Evolutionary conservation across 2,797 vertebrate genomes (phyloP).

Genomic region (Pseudochirops cupreus): DNA sequence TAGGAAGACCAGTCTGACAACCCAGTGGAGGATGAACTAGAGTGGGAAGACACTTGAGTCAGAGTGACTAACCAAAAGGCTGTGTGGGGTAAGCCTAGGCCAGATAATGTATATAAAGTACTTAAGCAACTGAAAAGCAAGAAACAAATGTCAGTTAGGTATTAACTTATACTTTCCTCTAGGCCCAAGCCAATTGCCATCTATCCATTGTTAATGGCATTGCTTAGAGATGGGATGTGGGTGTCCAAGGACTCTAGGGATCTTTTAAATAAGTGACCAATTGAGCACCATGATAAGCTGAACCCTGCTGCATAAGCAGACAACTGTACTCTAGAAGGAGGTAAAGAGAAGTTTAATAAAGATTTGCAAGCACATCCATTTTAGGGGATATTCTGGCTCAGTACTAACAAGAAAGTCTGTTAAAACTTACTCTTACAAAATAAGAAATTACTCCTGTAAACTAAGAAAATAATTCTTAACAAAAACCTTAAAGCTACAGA

Average conservation of each 20-base stretch:
- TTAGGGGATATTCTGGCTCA: neutral
- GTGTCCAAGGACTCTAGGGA: neutral
- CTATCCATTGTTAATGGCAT: neutral
- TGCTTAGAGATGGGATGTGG: neutral
- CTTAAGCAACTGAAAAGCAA: neutral
- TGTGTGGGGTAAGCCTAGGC: neutral
- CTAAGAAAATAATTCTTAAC: neutral
- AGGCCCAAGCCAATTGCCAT: neutral
- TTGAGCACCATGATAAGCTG: neutral
- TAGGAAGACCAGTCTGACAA: neutral
- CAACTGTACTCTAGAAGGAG: neutral
- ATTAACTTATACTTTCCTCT: neutral
- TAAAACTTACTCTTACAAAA: neutral
- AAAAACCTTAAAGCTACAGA: neutral
- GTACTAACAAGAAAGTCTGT: neutral
- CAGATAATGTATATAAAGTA: neutral
- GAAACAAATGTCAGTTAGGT: neutral
- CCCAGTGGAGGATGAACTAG: neutral
- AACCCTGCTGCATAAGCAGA: neutral
- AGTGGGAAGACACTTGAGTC: neutral
- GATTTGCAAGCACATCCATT: neutral
- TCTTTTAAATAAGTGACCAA: neutral
- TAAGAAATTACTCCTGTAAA: neutral
- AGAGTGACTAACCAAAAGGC: neutral
- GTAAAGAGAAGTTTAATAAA: neutral